Base-by-base conservation (phyloP, 2,888 invertebrate genomes). In the Phyllotreta cruciferae region DNA sequence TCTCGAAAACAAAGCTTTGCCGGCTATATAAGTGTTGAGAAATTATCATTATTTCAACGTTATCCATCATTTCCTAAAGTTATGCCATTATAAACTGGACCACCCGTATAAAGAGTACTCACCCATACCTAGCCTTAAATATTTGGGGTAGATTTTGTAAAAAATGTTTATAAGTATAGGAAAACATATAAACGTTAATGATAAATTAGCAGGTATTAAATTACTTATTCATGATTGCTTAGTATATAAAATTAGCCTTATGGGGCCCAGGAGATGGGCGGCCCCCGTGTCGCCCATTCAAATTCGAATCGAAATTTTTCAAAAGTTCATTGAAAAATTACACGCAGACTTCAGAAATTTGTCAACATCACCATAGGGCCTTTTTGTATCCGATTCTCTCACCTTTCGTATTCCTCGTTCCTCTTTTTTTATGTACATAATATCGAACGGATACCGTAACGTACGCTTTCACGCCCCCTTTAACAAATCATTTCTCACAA, bases 291-390 rank as follows among this genome's bases (percentile, higher is more conserved):
- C 41, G 36, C 41, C 60, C 60, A 58, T 64, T 63, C 60, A 62
- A 62, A 70, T 64, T 49, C 56, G 50, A 39, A 68, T 63, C 55
- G 61, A 66, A 73, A 69, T 73, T 75, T 24, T 24, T 75, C 73
- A 73, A 74, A 70, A 69, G 71, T 71, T 71, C 69, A 73, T 75
- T 76, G 75, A 77, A 76, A 77, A 77, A 78, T 77, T 75, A 74
- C 71, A 69, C 70, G 73, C 73, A 72, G 73, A 72, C 75, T 74
- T 64, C 74, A 70, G 69, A 73, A 77, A 79, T 79, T 78, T 78
- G 78, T 79, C 78, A 79, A 77, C 76, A 77, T 75, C 75, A 72
- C 70, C 65, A 66, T 66, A 10, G 60, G 68, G 74, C 70, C 73
- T 77, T 75, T 73, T 77, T 66, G 68, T 72, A 62, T 72, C 1